Evolutionary conservation across 2,797 vertebrate genomes (phyloP), one percentile per base, ranked within the genome.

Genomic region (Rhinogobio ventralis): DNA sequence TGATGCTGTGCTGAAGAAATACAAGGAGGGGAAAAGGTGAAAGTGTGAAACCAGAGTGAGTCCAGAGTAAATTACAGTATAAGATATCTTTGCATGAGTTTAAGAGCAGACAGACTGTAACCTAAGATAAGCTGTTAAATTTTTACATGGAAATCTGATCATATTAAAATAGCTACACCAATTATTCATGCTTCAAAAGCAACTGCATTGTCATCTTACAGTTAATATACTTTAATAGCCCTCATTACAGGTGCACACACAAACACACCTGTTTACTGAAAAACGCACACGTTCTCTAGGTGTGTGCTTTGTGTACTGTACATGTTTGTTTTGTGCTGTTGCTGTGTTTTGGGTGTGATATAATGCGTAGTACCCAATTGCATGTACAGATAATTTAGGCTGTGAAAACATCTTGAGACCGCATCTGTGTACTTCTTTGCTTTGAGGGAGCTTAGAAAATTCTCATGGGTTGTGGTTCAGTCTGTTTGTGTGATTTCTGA

Each of bases 131-230:
- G 66, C 71, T 79, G 82, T 85, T 79, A 76, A 79, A 68, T 17
- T 84, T 84, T 84, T 84, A 84, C 39, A 71, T 78, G 74, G 88
- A 88, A 88, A 89, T 73, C 66, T 81, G 74, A 89, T 89, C 85
- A 85, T 85, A 85, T 86, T 81, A 84, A 88, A 86, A 86, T 67
- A 13, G 67, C 30, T 46, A 55, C 64, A 20, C 13, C 25, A 46
- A 86, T 64, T 39, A 51, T 49, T 73, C 42, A 57, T 6, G 39
- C 83, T 81, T 67, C 55, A 85, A 67, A 73, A 77, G 28, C 45
- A 39, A 42, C 1, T 19, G 33, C 51, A 45, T 15, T 84, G 36
- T 78, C 66, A 84, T 71, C 25, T 57, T 69, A 46, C 9, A 57
- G 49, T 17, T 78, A 46, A 83, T 76, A 67, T 42, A 71, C 15